phyloP scores from a whole-genome alignment of 1,140 invertebrate species.

The Charaxes varanes region DNA sequence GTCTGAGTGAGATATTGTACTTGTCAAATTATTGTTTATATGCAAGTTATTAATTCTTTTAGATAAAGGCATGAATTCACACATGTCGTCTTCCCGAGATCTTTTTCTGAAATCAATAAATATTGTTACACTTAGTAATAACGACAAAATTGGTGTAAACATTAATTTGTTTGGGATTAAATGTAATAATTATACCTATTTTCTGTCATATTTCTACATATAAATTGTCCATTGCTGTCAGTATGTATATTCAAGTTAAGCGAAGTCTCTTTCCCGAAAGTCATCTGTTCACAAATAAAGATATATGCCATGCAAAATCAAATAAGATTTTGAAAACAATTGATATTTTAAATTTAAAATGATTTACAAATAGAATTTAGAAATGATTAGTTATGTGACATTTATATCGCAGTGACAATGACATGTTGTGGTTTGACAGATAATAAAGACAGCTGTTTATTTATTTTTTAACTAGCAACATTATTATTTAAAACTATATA shows the following conservation, averaged over 20 bases:
- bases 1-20: constrained; percentile 38
- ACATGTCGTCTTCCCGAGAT: constrained; percentile 79
- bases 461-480: constrained; percentile 1
- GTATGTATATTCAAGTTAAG: constrained; percentile 32
- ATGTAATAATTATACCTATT: constrained; percentile 45
- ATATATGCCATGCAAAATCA: constrained; percentile 13
- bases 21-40: constrained; percentile 75
- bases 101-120: constrained; percentile 76
- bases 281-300: constrained; percentile 35
- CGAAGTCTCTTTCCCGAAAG: constrained; percentile 43
- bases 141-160: too few species aligned
- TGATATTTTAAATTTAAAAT: too few species aligned
- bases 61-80: constrained; percentile 84
- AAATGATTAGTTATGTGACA: too few species aligned
- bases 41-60: constrained; percentile 88
- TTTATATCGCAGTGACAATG: too few species aligned
- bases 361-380: too few species aligned
- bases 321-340: constrained; percentile 4
- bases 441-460: constrained; percentile 1
- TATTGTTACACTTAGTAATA: neutral
- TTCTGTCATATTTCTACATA: constrained; percentile 59
- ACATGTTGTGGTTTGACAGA: constrained; percentile 3
- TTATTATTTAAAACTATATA: too few species aligned
- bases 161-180: too few species aligned
- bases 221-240: constrained; percentile 49